Evolutionary conservation across 2,113 vertebrate species (phyloP).

Genomic region (Prinia subflava): DNA sequence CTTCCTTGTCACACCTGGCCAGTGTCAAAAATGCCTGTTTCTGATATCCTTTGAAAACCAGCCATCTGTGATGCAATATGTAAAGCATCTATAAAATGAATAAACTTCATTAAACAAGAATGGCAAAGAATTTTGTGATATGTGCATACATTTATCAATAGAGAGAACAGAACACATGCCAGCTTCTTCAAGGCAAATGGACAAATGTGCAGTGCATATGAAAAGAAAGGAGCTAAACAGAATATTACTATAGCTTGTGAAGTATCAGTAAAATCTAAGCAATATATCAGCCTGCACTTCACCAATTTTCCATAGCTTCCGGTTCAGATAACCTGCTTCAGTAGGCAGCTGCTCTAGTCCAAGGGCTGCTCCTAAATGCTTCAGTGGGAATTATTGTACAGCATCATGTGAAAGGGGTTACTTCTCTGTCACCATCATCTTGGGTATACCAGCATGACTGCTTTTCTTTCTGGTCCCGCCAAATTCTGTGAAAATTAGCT

Average conservation of each 20-base stretch:
- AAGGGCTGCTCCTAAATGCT: not conserved
- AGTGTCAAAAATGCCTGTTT: not conserved
- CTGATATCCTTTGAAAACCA: not conserved
- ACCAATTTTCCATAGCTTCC: not conserved
- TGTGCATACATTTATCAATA: not conserved
- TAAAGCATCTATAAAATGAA: not conserved
- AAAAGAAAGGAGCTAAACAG: not conserved
- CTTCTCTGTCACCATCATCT: not conserved
- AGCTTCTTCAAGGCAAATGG: not conserved
- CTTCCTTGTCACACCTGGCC: not conserved
- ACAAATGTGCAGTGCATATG: not conserved
- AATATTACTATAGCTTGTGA: not conserved
- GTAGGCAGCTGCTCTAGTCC: not conserved
- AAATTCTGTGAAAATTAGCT: not conserved
- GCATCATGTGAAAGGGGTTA: not conserved
- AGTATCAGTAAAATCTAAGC: not conserved
- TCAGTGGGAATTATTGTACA: not conserved
- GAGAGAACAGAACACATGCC: not conserved
- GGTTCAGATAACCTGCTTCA: not conserved
- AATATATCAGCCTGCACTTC: not conserved
- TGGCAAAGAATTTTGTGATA: not conserved
- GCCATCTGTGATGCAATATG: not conserved
- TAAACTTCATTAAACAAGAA: not conserved
- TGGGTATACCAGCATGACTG: not conserved
- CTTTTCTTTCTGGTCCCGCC: not conserved